A percentile compares a stretch with the other conserved stretches of the same genome.
These are phyloP conservation scores for Cyprichromis sp. DNA, from an alignment of 2,113 vertebrate genomes.

Conservation along the genomic window DNA sequence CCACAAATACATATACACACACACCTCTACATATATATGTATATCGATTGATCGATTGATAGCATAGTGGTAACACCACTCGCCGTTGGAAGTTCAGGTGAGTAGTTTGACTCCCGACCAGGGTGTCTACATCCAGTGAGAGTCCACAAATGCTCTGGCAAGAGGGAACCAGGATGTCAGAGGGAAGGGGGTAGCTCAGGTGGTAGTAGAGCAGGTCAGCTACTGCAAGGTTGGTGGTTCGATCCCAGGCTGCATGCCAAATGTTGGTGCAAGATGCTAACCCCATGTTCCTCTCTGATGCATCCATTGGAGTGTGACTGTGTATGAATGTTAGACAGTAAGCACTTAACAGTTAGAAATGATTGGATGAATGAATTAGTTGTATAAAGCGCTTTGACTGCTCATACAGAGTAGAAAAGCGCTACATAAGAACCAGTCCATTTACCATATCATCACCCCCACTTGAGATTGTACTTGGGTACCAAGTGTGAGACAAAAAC, in stretches of 20 bases:
- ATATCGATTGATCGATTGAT: neutral
- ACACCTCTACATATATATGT: neutral
- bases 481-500: neutral
- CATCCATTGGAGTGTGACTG: neutral
- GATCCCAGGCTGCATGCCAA: neutral
- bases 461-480: neutral
- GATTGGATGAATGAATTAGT: neutral
- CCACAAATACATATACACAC: neutral
- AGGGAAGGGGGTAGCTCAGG: neutral
- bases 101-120: neutral
- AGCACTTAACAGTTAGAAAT: neutral
- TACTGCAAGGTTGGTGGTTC: neutral
- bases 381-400: neutral
- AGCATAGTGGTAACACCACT: neutral
- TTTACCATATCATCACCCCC: neutral
- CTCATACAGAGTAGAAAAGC: neutral
- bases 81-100: neutral
- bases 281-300: neutral
- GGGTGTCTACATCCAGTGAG: neutral
- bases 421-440: neutral
- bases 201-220: neutral
- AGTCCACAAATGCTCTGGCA: neutral
- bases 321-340: neutral
- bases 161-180: neutral
- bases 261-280: neutral